Percentiles rank a stretch among this genome's conserved stretches.
These are phyloP conservation scores for Dicerorhinus sumatrensis DNA, from an alignment of 2,113 vertebrate genomes.

Conservation along the genomic window DNA sequence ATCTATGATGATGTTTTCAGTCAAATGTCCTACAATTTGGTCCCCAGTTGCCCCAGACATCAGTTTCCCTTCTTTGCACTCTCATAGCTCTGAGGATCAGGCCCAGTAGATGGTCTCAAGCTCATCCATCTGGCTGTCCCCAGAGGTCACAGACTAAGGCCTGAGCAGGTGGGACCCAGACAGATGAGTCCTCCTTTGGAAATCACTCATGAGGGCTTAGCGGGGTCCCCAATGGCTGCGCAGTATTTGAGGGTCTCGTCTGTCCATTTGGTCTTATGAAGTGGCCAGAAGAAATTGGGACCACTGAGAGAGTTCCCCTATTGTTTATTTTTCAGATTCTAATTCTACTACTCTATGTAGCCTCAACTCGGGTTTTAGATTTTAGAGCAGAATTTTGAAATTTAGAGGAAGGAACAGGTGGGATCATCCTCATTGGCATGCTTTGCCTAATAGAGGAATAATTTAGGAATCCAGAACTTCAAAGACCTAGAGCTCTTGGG, in stretches of 20 bases:
- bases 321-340: neutral
- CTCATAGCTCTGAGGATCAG: neutral
- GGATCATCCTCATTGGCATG: neutral
- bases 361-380: neutral
- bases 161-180: neutral
- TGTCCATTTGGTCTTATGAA: neutral
- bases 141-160: neutral
- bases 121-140: neutral
- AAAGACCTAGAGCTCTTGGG: neutral
- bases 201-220: neutral
- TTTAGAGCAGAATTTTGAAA: conserved; percentile 14
- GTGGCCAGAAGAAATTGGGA: neutral
- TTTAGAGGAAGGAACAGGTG: neutral
- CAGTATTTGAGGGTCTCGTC: neutral
- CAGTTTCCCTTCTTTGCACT: neutral
- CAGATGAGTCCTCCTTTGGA: neutral
- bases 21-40: neutral
- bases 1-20: neutral
- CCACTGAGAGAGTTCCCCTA: neutral
- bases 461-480: neutral
- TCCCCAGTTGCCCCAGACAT: no score
- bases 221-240: neutral
- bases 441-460: neutral
- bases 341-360: neutral
- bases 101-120: neutral